Base-by-base conservation (phyloP, 2,888 invertebrate genomes). In the Pilophorus perplexus region DNA sequence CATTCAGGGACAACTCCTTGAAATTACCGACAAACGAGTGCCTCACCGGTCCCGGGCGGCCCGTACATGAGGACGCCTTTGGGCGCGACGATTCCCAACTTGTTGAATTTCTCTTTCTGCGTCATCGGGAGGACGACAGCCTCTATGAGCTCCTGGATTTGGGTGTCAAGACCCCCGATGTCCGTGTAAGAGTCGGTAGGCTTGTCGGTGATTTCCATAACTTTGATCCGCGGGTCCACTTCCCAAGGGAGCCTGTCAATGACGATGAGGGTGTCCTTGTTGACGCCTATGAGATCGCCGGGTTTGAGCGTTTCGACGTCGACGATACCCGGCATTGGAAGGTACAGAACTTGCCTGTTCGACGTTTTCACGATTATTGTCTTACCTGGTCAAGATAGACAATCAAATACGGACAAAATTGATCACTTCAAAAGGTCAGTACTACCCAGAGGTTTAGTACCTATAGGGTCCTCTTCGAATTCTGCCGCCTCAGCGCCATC, bases 301-400 rank as follows among this genome's bases (percentile, higher is more conserved):
- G 99, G 99, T 76, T 98, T 98, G 55, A 99, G 77, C 75, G 97
- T 93, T 74, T 96, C 97, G 3, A 98, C 91, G 79, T 99, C 99
- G 1, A 99, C 98, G n/a, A 99, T 79, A 0, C 99, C 99, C 77
- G 99, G 97, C 20, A 99, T 98, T 40, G 99, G 99, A 74, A 99
- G 80, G 78, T 99, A 99, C 76, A 99, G 99, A 0, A 99, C 99
- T 81, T 98, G 90, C 72, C 98, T 83, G 0, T 99, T 99, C 0
- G 98, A 98, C 0, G 99, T 99, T 79, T 99, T 99, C 71, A 99
- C 98, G 20, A 99, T 99, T 1, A 99, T 99, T 79, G 99, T 99
- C 33, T 62, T 62, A 18, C n/a, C n/a, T n/a, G n/a, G n/a, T n/a
- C n/a, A n/a, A n/a, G n/a, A n/a, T n/a, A n/a, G n/a, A n/a, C n/a